Conservation (phyloP, 2,113 vertebrate species). For the Sitta europaea region DNA sequence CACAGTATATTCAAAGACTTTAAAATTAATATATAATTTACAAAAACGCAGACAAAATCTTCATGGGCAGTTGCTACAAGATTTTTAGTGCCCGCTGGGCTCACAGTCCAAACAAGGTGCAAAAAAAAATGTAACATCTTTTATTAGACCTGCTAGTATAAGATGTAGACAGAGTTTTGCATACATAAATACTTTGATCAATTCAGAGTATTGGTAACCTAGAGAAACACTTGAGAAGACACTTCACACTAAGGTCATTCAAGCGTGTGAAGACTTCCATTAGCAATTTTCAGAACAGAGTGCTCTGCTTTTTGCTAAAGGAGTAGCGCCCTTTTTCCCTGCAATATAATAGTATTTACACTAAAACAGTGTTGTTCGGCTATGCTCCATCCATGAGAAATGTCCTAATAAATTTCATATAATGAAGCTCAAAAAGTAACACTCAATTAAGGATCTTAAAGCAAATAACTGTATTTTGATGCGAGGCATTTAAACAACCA, state of each 20-base stretch:
- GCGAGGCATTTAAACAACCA: not conserved
- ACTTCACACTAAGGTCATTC: not conserved
- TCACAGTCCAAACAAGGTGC: not conserved
- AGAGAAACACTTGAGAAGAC: constrained; percentile 8
- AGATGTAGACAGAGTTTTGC: not conserved
- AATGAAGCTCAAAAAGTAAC: not conserved
- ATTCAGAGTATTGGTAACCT: not conserved
- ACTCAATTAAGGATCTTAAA: not conserved
- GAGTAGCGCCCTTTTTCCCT: not conserved
- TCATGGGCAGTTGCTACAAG: not conserved
- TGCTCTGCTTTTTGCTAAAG: not conserved
- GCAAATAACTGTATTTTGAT: not conserved
- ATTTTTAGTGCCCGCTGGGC: not conserved
- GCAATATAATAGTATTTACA: not conserved
- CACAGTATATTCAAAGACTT: not conserved
- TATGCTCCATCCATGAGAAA: not conserved
- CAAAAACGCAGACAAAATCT: not conserved
- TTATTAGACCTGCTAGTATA: not conserved
- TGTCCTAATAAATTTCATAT: not conserved
- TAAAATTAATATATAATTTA: not conserved
- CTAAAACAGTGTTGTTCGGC: not conserved
- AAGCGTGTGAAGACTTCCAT: not conserved
- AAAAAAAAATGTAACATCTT: not conserved
- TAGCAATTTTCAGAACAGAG: constrained; percentile 8
- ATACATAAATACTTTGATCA: not conserved